Base-by-base conservation (phyloP, 2,797 vertebrate genomes). In the Taeniopygia guttata region DNA sequence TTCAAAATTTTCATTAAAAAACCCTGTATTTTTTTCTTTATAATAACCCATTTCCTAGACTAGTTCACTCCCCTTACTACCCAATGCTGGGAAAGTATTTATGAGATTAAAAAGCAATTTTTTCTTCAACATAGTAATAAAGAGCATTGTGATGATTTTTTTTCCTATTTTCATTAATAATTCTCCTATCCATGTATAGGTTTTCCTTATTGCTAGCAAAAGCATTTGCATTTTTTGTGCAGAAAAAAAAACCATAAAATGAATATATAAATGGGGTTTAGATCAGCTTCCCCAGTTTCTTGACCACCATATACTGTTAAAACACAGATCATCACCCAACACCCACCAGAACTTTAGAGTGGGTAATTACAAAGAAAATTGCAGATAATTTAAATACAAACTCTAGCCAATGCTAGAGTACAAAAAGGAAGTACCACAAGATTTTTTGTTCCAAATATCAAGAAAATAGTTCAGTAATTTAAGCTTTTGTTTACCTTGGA, bases 21-120 rank as follows among this genome's bases (percentile, higher is more conserved):
- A 20, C 7, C 0, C n/a, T 5, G 0, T 1, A 1, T 11, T 17
- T n/a, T 21, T 40, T 66, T 70, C 20, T 48, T 11, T 10, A 34
- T 21, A 75, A 67, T 16, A 76, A 69, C 1, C 7, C 17, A 56
- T 43, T 77, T 67, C 11, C 5, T 67, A 49, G 36, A 79, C 45
- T 27, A 87, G 13, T 14, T 80, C n/a, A 54, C 20, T 46, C 21
- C 12, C 5, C 18, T 88, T 36, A 59, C 23, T 22, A 63, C 15
- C 27, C 18, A 38, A 63, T 72, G 16, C 38, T 32, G 42, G 18
- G 7, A 26, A 10, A 22, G 16, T 36, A 78, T 30, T 90, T 89
- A 27, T 74, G 40, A 93, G 30, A 88, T 3, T 51, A 21, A 77
- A 90, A 16, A 88, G 34, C 20, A 67, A 36, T 36, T 69, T 30